Conservation (phyloP, 1,140 invertebrate species). For the Apis laboriosa region DNA sequence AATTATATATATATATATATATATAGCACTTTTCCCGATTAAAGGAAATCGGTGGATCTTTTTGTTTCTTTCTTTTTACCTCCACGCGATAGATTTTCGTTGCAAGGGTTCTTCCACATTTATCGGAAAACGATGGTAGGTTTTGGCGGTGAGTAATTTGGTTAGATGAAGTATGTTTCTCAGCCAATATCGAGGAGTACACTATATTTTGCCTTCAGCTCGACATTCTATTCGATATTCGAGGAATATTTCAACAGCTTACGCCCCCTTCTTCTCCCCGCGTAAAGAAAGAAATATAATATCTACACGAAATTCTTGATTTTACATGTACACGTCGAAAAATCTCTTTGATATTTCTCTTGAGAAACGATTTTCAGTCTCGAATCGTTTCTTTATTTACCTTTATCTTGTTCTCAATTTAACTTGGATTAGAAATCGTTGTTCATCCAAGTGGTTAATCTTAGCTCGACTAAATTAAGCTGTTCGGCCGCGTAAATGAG, state of each 20-base stretch:
- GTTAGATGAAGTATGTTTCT: constrained; percentile 67
- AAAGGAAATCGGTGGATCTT: constrained; percentile 46
- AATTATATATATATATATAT: constrained; percentile 14
- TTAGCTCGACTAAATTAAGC: constrained; percentile 27
- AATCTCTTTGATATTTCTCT: not conserved
- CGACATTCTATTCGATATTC: constrained; percentile 27
- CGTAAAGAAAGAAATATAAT: not conserved
- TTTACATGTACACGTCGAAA: not conserved
- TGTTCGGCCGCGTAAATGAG: constrained; percentile 39
- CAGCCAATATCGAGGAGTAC: constrained; percentile 47
- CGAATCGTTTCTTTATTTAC: no score
- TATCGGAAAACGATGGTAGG: constrained; percentile 58
- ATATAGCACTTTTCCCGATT: constrained; percentile 61
- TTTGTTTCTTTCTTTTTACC: constrained; percentile 22
- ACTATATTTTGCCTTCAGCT: constrained; percentile 31
- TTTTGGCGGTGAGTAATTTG: constrained; percentile 61
- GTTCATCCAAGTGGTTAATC: constrained; percentile 23
- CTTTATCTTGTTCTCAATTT: not conserved
- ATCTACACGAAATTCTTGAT: no score
- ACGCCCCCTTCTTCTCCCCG: not conserved
- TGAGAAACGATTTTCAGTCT: no score
- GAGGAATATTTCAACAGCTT: constrained; percentile 24
- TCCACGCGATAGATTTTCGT: constrained; percentile 47
- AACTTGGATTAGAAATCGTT: constrained; percentile 41
- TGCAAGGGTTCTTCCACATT: constrained; percentile 49